Base-by-base conservation (phyloP, 2,113 vertebrate species). In the Nasalis larvatus region DNA sequence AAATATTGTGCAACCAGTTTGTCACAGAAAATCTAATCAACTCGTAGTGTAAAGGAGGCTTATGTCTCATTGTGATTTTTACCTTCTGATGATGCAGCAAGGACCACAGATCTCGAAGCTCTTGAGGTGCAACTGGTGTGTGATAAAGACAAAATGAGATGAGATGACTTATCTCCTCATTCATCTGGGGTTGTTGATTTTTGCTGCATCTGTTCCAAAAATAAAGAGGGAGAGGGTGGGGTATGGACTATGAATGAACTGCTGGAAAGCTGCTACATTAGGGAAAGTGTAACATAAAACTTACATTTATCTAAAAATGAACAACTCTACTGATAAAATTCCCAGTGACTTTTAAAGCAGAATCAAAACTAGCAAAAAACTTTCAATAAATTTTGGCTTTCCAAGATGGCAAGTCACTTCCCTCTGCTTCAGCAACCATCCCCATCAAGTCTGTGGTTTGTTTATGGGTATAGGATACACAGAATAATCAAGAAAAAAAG, bases 71-170 rank as follows among this genome's bases (percentile, higher is more conserved):
- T 17, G 92, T 96, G 1, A 4, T 93, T 93, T 98, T 98, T 99
- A 99, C 99, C 99, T 98, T 97, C 35, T 99, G 97, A 74, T 99
- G 98, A 69, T 99, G 98, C 42, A 99, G 98, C 92, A 99, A 98
- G 93, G 99, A 99, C 99, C 99, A 99, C 81, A 99, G 97, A 13
- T 98, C 98, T 97, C 98, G 99, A 3, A 99, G 99, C 66, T 99
- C 99, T 30, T 99, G 98, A 96, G 99, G 98, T 77, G 99, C 98
- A 98, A 99, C 96, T 63, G 99, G 99, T 4, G 99, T 99, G 54
- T 99, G 96, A 95, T 99, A 99, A 73, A 99, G 99, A 96, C 99
- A 99, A 99, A 99, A 99, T 63, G 98, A 97, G 85, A 99, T 97
- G 95, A 99, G 98, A 96, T 99, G 99, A 98, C 98, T 98, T 30